These are phyloP conservation scores for Laterallus jamaicensis DNA, from an alignment of 2,113 vertebrate species.

Conservation along the genomic window DNA sequence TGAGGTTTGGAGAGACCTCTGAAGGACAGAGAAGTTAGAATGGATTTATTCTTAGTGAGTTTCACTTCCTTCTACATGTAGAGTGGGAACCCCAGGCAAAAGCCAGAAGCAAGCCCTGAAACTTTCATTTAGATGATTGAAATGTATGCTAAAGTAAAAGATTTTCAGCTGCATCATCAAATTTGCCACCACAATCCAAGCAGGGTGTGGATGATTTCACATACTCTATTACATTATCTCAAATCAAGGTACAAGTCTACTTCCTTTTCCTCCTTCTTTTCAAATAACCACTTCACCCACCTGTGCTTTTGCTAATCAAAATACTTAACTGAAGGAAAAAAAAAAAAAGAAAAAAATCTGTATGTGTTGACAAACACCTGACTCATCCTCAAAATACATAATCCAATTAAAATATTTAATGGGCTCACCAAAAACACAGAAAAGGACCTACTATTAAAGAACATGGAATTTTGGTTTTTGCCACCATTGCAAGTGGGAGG, in stretches of 20 bases:
- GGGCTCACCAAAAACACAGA: background rate
- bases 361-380: background rate
- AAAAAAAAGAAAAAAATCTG: background rate
- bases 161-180: constrained; percentile 33
- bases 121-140: background rate
- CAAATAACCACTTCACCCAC: background rate
- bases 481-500: background rate
- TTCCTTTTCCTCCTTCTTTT: constrained; percentile 44
- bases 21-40: background rate
- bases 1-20: background rate
- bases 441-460: background rate
- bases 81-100: background rate
- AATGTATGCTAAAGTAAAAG: background rate
- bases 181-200: background rate
- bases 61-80: background rate
- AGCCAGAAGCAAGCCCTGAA: background rate
- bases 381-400: background rate
- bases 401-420: background rate
- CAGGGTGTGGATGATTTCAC: constrained; percentile 34
- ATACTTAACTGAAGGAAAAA: background rate
- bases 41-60: background rate
- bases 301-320: background rate
- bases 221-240: background rate
- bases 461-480: background rate
- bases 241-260: constrained; percentile 20